Percentiles rank a stretch among this genome's conserved stretches.
Conservation (phyloP, 2,113 vertebrate genomes). For the Scortum barcoo region DNA sequence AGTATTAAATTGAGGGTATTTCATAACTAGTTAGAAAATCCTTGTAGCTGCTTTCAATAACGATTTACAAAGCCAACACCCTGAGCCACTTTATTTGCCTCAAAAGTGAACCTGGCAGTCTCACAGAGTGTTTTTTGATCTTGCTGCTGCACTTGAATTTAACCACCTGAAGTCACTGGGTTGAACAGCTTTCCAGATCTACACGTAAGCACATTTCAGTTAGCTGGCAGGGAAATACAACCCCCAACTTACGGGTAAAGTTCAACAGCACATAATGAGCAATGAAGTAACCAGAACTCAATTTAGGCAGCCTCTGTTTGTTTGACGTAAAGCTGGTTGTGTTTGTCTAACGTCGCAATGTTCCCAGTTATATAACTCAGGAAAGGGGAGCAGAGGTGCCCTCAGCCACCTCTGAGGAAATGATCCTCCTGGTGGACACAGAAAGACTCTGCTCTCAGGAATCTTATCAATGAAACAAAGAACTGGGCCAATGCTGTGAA, state of each 20-base stretch:
- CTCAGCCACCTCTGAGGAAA: not conserved
- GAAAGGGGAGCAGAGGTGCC: not conserved
- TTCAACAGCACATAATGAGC: not conserved
- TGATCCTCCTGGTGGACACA: not conserved
- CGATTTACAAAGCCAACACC: no score
- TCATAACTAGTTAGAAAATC: no score
- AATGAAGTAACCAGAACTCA: not conserved
- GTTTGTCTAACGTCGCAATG: not conserved
- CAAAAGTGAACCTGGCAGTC: not conserved
- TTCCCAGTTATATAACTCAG: not conserved
- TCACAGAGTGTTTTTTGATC: not conserved
- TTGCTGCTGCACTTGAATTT: not conserved
- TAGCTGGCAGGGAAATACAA: not conserved
- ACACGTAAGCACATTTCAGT: not conserved
- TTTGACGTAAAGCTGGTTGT: not conserved
- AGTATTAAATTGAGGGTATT: no score
- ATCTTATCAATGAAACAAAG: constrained; percentile 26
- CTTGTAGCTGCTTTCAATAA: not conserved
- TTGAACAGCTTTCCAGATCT: constrained; percentile 5
- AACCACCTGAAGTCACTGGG: not conserved
- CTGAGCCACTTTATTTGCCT: not conserved
- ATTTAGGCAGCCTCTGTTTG: not conserved
- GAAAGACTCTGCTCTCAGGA: constrained; percentile 4
- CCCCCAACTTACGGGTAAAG: not conserved
- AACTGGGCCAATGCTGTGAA: not conserved